Evolutionary conservation across 2,113 vertebrate genomes (phyloP), one percentile per base, ranked within the genome.

Genomic region (Scomber scombrus): DNA sequence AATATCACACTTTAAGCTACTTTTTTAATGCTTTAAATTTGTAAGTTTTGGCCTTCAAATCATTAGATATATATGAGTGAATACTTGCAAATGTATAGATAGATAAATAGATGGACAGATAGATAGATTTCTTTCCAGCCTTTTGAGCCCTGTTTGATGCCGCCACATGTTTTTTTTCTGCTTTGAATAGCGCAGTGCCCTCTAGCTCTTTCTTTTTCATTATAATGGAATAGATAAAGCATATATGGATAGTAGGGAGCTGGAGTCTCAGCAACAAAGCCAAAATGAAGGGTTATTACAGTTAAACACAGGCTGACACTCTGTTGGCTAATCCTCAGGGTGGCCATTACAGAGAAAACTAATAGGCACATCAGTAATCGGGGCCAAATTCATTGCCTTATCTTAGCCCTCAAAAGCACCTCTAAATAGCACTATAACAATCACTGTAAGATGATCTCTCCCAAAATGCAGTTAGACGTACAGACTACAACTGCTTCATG

Each of bases 271-370:
- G 56, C 56, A 49, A 54, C 61, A 60, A 70, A 83, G 60, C 61
- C 74, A 81, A 92, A 92, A 89, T 88, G 80, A 81, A 81, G 80
- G 78, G 80, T 88, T 91, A 88, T 90, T 91, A 84, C 70, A 71
- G 82, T 87, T 89, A 88, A 89, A 87, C 80, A 86, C 83, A 86
- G 82, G 70, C 84, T 77, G 86, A 87, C 81, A 87, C 64, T 78
- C 78, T 82, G 66, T 60, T 50, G 15, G 61, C 79, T 92, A 89
- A 90, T 90, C 89, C 80, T 85, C 56, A 1, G 63, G 80, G 89
- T 34, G n/a, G 76, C 75, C 66, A 85, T 91, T 86, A 83, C 6
- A 0, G 45, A 77, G 68, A 54, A 69, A 75, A 79, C 78, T 88
- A 90, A 91, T 85, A 71, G 70, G 64, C 75, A 61, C 85, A 77